Evolutionary conservation across 2,797 vertebrate genomes (phyloP), one percentile per base, ranked within the genome.

Genomic region (Leuciscus waleckii): DNA sequence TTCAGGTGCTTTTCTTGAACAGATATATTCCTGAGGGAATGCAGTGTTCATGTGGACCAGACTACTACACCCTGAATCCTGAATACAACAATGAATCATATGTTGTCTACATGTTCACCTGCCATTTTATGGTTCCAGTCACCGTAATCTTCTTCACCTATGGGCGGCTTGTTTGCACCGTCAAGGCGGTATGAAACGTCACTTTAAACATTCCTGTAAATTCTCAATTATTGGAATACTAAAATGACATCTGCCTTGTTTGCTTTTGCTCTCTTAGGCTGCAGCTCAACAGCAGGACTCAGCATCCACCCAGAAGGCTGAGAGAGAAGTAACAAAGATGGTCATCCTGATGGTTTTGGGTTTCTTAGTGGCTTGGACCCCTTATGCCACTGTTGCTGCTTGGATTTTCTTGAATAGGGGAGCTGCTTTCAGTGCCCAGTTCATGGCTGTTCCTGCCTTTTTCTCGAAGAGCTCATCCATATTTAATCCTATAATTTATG

Each of bases 291-390:
- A 97, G 89, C 96, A 97, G 87, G 96, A 97, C 71, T 97, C 96
- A 0, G 96, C 92, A 21, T 95, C 94, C 0, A 97, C 96, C 0
- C 97, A 97, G 94, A 97, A 97, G 87, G 96, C 96, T 0, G 96
- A 97, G 92, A 93, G 86, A 83, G 96, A 97, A 91, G 97, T 97
- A 82, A 97, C 96, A 8, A 95, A 93, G n/a, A 97, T 96, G 96
- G 96, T 96, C 77, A 54, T 96, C 89, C 88, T 97, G 85, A 97
- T 97, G 96, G 95, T 97, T 9, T 43, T 94, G 0, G 96, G 96
- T 79, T 97, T 97, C 90, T 90, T 97, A 85, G 35, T 96, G 16
- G 97, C 97, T 58, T 97, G 96, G 80, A 86, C 90, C 1, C 97
- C 97, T 78, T 97, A 96, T 9, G 96, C 97, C 0, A 91, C 91